Percentiles rank a stretch among this genome's conserved stretches.
Evolutionary conservation across 2,797 vertebrate genomes (phyloP).

Genomic region (Danio choprae): DNA sequence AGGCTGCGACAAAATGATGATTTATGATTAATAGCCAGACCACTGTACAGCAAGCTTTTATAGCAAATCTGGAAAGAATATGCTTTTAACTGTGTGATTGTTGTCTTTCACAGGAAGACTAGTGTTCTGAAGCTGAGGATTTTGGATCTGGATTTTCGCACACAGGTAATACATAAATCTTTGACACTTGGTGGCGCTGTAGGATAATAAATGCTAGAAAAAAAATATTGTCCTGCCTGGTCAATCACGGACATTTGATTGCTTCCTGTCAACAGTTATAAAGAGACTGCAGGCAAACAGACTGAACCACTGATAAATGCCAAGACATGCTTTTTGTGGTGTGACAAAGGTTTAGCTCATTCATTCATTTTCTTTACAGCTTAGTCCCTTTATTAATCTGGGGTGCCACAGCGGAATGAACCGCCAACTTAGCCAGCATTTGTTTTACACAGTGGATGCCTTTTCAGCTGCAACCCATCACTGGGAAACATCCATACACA

Average conservation of each 20-base stretch:
- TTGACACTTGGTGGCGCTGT: conserved; percentile 71
- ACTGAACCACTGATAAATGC: background rate
- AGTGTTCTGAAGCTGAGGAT: conserved; percentile 53
- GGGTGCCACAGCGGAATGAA: no score
- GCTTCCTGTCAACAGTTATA: background rate
- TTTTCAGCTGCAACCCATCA: no score
- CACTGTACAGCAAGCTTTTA: background rate
- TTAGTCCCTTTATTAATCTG: no score
- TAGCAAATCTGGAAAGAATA: background rate
- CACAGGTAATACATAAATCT: conserved; percentile 67
- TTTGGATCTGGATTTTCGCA: conserved; percentile 56
- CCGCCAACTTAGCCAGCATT: no score
- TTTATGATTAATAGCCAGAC: background rate
- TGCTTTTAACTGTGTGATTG: conserved; percentile 37
- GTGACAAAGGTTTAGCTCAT: background rate
- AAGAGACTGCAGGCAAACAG: background rate
- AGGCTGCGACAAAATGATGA: background rate
- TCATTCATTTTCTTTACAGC: no score
- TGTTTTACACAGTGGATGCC: no score
- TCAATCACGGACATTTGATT: background rate
- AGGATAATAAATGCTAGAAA: conserved; percentile 32
- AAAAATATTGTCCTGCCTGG: background rate
- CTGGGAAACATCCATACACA: no score
- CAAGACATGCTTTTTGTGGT: background rate
- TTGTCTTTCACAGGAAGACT: conserved; percentile 64